Evolutionary conservation across 1,140 invertebrate species (phyloP).

Genomic region (Uloborus diversus): DNA sequence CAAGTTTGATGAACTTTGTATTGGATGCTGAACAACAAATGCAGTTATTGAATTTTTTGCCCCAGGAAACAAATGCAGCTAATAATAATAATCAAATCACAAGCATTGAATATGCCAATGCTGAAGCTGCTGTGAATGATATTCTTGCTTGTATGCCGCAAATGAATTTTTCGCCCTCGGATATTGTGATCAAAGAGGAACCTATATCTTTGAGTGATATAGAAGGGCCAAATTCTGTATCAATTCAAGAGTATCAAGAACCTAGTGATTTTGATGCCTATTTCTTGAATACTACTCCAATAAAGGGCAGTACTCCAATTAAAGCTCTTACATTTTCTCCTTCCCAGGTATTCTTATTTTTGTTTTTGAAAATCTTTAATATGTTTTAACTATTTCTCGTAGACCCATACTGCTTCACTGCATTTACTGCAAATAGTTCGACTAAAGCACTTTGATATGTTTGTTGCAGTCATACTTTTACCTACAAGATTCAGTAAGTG

Average conservation of each 20-base stretch:
- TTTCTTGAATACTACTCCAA: conserved; percentile 1
- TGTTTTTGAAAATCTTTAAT: neutral
- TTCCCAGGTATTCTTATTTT: conserved; percentile 10
- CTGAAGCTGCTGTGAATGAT: neutral
- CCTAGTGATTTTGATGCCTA: neutral
- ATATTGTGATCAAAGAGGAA: neutral
- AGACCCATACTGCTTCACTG: too few relatives aligned
- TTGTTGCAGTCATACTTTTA: too few relatives aligned
- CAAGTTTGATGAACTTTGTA: neutral
- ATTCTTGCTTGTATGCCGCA: neutral
- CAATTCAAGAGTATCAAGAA: neutral
- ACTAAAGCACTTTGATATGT: too few relatives aligned
- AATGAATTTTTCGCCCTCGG: neutral
- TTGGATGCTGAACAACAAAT: neutral
- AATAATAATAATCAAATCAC: too few relatives aligned
- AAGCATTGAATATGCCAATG: too few relatives aligned
- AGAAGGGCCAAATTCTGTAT: neutral
- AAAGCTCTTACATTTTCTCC: conserved; percentile 28
- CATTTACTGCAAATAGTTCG: too few relatives aligned
- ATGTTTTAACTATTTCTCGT: neutral
- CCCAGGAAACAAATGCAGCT: neutral
- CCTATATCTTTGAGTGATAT: neutral
- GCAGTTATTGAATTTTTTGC: conserved; percentile 7
- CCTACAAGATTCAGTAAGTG: too few relatives aligned
- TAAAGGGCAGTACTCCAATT: conserved; percentile 1